These are phyloP conservation scores for Phthorimaea operculella DNA, from an alignment of 1,140 invertebrate species.

Conservation along the genomic window DNA sequence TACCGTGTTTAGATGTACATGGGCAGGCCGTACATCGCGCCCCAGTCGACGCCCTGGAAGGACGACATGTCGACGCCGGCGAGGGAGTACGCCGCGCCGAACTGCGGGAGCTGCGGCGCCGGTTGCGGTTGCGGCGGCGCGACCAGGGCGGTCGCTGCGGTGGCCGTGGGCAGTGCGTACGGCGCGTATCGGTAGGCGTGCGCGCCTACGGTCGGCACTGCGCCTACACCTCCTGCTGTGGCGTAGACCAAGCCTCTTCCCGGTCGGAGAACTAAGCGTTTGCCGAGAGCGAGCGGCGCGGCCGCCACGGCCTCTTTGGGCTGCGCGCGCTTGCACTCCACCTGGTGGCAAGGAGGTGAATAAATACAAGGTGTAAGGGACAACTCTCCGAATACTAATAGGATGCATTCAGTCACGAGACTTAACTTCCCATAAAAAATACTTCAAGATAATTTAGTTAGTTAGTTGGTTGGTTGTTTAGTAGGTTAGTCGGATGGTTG, in stretches of 20 bases:
- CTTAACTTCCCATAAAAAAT: too few relatives aligned
- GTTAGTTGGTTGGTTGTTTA: too few relatives aligned
- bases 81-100: conserved; percentile 83
- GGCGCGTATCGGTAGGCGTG: conserved; percentile 78
- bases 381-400: too few relatives aligned
- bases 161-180: conserved; percentile 66
- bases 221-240: conserved; percentile 41
- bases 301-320: conserved; percentile 88
- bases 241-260: conserved; percentile 46
- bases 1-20: conserved; percentile 81
- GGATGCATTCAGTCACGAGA: too few relatives aligned
- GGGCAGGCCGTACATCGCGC: conserved; percentile 89
- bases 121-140: conserved; percentile 68
- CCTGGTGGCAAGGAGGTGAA: too few relatives aligned
- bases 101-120: conserved; percentile 70
- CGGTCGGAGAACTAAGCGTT: conserved; percentile 54
- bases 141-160: conserved; percentile 60
- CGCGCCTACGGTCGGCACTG: conserved; percentile 33
- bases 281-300: conserved; percentile 55
- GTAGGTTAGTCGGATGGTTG: too few relatives aligned
- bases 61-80: conserved; percentile 91
- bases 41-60: conserved; percentile 91
- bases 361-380: too few relatives aligned
- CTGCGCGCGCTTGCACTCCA: conserved; percentile 93
- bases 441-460: too few relatives aligned